Percentiles rank a stretch among this genome's conserved stretches.
phyloP scores from a whole-genome alignment of 2,113 vertebrate species.

The Lepus americanus region DNA sequence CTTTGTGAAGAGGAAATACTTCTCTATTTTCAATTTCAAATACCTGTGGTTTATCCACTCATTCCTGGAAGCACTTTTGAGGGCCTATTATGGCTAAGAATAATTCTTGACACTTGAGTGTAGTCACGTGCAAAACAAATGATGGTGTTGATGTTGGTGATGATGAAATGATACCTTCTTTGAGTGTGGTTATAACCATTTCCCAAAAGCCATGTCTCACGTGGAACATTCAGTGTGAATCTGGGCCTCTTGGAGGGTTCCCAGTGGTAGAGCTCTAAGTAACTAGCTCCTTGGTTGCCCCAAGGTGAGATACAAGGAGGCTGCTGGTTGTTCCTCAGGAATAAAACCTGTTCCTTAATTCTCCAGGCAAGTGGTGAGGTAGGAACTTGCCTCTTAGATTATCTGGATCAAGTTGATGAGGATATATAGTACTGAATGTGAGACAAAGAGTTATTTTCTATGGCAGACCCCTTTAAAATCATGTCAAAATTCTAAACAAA shows the following conservation, averaged over 20 bases:
- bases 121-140: not conserved
- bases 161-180: not conserved
- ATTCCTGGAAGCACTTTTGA: constrained; percentile 40
- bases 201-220: not conserved
- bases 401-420: not conserved
- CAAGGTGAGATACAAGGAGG: not conserved
- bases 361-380: not conserved
- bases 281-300: not conserved
- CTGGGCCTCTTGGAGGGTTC: not conserved
- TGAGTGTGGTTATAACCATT: not conserved
- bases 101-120: not conserved
- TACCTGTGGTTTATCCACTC: not conserved
- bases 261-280: not conserved
- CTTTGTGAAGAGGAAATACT: not conserved
- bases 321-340: not conserved
- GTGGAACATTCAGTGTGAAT: not conserved
- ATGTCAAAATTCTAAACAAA: not conserved
- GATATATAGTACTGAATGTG: not conserved
- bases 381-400: not conserved
- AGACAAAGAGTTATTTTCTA: not conserved
- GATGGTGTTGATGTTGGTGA: not conserved
- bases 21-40: not conserved
- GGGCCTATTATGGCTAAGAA: not conserved
- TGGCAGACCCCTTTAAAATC: not conserved
- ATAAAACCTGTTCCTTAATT: not conserved